Conservation (phyloP, 2,113 vertebrate genomes). For the Callospermophilus lateralis region DNA sequence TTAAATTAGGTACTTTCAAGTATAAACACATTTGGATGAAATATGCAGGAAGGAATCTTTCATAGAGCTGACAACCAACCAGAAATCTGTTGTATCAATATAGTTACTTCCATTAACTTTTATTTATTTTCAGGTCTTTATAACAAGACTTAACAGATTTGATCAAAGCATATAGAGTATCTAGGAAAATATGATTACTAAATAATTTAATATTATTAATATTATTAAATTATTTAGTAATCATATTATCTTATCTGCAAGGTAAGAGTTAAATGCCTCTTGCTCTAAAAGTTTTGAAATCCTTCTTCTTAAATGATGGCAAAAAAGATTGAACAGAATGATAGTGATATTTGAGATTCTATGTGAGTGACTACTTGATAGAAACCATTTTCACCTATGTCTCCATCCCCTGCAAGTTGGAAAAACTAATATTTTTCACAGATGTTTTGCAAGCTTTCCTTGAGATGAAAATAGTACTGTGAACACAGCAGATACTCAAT, state of each 20-base stretch:
- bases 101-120: not conserved
- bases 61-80: not conserved
- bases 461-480: slow-evolving; percentile 1
- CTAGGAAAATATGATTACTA: not conserved
- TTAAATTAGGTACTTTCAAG: not conserved
- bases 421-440: slow-evolving; percentile 28
- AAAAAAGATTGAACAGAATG: not conserved
- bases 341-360: not conserved
- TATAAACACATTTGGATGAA: not conserved
- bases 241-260: not conserved
- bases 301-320: not conserved
- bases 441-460: not conserved
- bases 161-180: not conserved
- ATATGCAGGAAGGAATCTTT: not conserved
- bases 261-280: not conserved
- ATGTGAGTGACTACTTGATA: not conserved
- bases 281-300: not conserved
- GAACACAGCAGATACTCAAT: not conserved
- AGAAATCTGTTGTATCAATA: not conserved
- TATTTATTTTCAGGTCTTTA: not conserved
- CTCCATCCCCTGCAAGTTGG: not conserved
- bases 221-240: no score
- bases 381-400: not conserved
- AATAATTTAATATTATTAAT: not conserved
- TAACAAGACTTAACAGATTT: not conserved